Base-by-base conservation (phyloP, 23 tunicate genomes). In the Halocynthia roretzi region DNA sequence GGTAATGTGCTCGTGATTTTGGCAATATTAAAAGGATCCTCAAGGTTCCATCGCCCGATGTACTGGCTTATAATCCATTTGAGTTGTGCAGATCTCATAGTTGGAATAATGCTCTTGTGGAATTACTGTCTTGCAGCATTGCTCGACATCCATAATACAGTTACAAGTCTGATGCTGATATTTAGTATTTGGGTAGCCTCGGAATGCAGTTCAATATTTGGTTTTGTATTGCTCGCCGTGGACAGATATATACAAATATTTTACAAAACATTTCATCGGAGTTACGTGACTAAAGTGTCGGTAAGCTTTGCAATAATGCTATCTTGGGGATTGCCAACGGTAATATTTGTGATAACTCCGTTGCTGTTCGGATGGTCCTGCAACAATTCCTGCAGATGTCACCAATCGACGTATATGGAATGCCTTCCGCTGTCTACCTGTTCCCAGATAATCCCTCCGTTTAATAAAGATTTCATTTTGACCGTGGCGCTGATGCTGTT, bases 211-310 rank as follows among this genome's bases (percentile, higher is more conserved):
- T 92, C 98, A 5, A 78, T 85, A 11, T 15, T 86, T 17, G 98
- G 98, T 31, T 87, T 92, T 9, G 65, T 81, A 9, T 58, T 82
- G n/a, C 85, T 92, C 54, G 89, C 98, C 8, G 61, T 86, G 61
- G 98, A 92, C 85, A 82, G 98, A 67, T 92, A 86, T 69, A 86
- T 92, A 87, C 98, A 92, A 68, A 90, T 92, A 53, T 90, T 92
- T 50, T 92, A 92, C 75, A 78, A 83, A 23, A 52, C 67, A 18
- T 54, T 82, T 64, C 89, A 92, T 55, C 54, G 82, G 0, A 7
- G 56, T 53, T 92, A 92, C 58, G 84, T 85, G 82, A 86, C 80
- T 52, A 87, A 75, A 56, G 71, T 61, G n/a, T 73, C 85, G 17
- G 98, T 92, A 8, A 85, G 87, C 0, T 6, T 75, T 44, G 83